phyloP scores from a whole-genome alignment of 2,888 invertebrate genomes.

The Meghimatium bilineatum region DNA sequence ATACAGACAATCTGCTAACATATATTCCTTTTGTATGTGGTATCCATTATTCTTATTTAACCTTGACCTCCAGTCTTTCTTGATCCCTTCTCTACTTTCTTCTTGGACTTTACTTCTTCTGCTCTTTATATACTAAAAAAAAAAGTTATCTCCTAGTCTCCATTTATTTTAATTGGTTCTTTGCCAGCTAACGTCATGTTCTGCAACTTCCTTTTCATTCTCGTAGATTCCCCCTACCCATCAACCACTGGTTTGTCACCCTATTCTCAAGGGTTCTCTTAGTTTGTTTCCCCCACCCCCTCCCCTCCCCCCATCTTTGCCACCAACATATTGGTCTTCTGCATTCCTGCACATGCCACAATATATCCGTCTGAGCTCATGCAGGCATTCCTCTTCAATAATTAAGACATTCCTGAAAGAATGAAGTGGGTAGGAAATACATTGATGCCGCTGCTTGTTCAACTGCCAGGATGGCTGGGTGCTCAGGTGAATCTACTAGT shows the following conservation, averaged over 20 bases:
- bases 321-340: neutral
- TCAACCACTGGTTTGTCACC: neutral
- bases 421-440: neutral
- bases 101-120: too few relatives aligned
- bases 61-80: too few relatives aligned
- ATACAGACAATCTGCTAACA: too few relatives aligned
- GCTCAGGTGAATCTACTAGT: neutral
- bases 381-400: slow-evolving; percentile 11
- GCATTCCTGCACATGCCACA: slow-evolving; percentile 18
- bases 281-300: neutral
- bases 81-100: too few relatives aligned
- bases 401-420: slow-evolving; percentile 34
- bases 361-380: neutral
- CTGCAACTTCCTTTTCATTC: neutral
- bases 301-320: neutral
- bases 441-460: slow-evolving; percentile 8
- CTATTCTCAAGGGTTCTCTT: neutral
- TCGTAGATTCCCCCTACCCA: neutral
- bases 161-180: neutral
- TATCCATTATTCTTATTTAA: too few relatives aligned
- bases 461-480: neutral
- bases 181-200: neutral
- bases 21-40: too few relatives aligned
- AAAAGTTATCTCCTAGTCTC: neutral
- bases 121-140: too few relatives aligned